Base-by-base conservation (phyloP, 2,797 vertebrate genomes). In the Pelodytes ibericus region DNA sequence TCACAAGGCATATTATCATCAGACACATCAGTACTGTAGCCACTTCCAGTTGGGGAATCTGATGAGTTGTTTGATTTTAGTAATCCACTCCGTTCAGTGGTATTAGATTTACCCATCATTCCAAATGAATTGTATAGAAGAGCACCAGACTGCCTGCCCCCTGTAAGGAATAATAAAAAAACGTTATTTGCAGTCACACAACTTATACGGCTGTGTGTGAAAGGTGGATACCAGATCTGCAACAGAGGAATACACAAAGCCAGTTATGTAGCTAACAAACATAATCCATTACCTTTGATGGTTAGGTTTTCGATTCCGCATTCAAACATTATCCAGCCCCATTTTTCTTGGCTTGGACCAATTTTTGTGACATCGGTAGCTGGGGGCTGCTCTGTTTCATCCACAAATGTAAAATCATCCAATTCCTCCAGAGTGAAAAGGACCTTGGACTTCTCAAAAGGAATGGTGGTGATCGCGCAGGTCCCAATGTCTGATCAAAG, bases 271-370 rank as follows among this genome's bases (percentile, higher is more conserved):
- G 33, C 24, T 56, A 69, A 56, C 24, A 22, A 4, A 41, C 44
- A 3, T 1, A 33, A 25, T 0, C n/a, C n/a, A 22, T 80, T 86
- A 96, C 98, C 98, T 95, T 98, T 99, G 63, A 99, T 94, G 1
- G 95, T 99, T 81, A 99, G 90, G 86, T 97, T 99, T 86, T 99
- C 98, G 69, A 99, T 96, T 82, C 98, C 98, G 82, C 97, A 99
- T 86, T 99, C 98, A 47, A 99, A 99, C 98, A 99, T 99, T 80
- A 99, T 99, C 98, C 98, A 99, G 4, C 98, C 98, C 98, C 98
- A 99, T 82, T 98, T 99, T 88, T 99, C 97, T 49, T 94, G 90
- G 82, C 89, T 95, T 1, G 93, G 83, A 0, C 91, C 85, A 20
- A 95, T 91, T 8, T 94, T 93, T 69, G 90, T 84, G 8, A 93